These are phyloP conservation scores for Philopotamus ludificatus DNA, from an alignment of 1,140 invertebrate genomes.

Conservation along the genomic window DNA sequence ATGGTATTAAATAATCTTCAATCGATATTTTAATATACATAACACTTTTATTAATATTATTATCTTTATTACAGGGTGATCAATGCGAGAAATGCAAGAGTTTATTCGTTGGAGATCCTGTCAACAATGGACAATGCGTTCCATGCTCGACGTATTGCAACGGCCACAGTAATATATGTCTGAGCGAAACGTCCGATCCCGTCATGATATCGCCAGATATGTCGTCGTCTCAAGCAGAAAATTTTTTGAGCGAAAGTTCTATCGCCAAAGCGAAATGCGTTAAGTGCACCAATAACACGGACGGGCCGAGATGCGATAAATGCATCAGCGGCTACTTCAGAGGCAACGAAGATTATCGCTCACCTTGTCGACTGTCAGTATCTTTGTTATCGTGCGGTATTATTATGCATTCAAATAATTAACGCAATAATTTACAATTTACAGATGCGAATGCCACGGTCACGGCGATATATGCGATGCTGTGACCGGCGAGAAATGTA, in stretches of 20 bases:
- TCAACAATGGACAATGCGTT: conserved; percentile 80
- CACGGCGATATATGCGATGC: conserved; percentile 90
- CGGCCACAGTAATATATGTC: conserved; percentile 81
- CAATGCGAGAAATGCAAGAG: conserved; percentile 88
- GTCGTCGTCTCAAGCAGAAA: conserved; percentile 55
- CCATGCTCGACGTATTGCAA: conserved; percentile 88
- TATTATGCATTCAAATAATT: background rate
- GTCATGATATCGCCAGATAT: conserved; percentile 58
- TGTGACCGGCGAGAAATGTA: conserved; percentile 89
- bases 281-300: conserved; percentile 83
- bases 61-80: conserved; percentile 56
- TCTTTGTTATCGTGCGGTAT: background rate
- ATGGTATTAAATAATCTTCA: conserved; percentile 57
- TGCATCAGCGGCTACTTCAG: conserved; percentile 86
- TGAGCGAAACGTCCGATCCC: conserved; percentile 54
- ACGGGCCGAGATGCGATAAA: conserved; percentile 78
- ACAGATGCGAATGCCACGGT: conserved; percentile 84
- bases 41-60: conserved; percentile 9
- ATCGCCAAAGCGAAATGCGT: conserved; percentile 75
- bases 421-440: conserved; percentile 13
- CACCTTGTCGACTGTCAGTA: conserved; percentile 72
- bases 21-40: background rate
- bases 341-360: conserved; percentile 71
- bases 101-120: conserved; percentile 88
- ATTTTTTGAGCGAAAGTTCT: conserved; percentile 64